Conservation (phyloP, 2,888 invertebrate species). For the Adela reaumurella region DNA sequence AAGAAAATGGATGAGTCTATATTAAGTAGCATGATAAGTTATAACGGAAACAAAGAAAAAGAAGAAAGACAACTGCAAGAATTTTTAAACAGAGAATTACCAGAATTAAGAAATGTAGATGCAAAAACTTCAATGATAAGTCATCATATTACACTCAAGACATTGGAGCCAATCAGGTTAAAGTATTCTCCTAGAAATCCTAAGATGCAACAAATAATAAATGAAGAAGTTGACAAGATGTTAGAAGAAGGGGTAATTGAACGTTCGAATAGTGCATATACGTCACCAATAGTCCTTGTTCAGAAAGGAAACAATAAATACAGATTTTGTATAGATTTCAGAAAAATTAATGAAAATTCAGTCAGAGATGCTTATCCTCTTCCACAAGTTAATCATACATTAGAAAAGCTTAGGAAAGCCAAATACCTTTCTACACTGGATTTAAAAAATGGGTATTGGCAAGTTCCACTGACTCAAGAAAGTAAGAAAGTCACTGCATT, state of each 20-base stretch:
- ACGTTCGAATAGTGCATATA: slow-evolving; percentile 10
- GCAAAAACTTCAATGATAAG: too few species aligned
- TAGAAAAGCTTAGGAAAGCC: slow-evolving; percentile 14
- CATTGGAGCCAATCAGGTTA: slow-evolving; percentile 6
- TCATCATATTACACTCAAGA: slow-evolving; percentile 3
- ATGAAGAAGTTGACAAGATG: slow-evolving; percentile 11
- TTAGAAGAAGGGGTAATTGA: slow-evolving; percentile 10
- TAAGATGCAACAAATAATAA: slow-evolving; percentile 5
- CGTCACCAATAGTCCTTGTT: slow-evolving; percentile 9
- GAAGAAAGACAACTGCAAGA: slow-evolving; percentile 5
- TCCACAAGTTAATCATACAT: slow-evolving; percentile 15
- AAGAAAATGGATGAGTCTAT: too few species aligned
- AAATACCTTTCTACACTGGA: slow-evolving; percentile 14
- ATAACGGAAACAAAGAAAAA: neutral
- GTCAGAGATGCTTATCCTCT: slow-evolving; percentile 15
- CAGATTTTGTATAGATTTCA: slow-evolving; percentile 15
- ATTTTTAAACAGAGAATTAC: too few species aligned
- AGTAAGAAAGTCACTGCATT: slow-evolving; percentile 17
- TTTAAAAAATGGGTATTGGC: slow-evolving; percentile 12
- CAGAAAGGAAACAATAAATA: slow-evolving; percentile 7
- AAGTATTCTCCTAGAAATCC: slow-evolving; percentile 8
- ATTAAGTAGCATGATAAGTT: too few species aligned
- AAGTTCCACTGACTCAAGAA: slow-evolving; percentile 6
- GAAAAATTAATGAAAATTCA: slow-evolving; percentile 13
- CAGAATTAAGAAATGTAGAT: too few species aligned